Base-by-base conservation (phyloP, 2,113 vertebrate species). In the Bothrops jararaca region DNA sequence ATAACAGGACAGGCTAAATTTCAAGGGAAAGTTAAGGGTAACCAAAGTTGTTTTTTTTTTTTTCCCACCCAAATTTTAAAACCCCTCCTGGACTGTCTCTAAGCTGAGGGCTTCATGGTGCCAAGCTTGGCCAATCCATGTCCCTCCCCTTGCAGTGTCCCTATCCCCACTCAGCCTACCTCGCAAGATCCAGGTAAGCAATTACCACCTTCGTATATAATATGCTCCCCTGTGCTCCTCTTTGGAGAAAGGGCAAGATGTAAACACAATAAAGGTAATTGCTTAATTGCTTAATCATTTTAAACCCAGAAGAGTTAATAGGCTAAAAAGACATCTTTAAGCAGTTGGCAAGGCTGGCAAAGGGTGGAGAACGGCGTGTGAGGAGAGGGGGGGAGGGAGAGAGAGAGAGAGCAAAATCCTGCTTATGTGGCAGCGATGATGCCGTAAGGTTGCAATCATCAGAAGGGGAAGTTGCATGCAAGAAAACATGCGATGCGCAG, bases 391-490 rank as follows among this genome's bases (percentile, higher is more conserved):
- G 64, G 5, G 29, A 6, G 18, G 11, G 24, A 0, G 0, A 1
- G 39, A 24, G 54, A 26, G 34, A 22, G 20, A 50, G 26, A 0
- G 0, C 86, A 93, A 95, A 92, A 94, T 94, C 96, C 94, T 95
- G 95, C 24, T 85, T 94, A 95, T 91, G 94, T 80, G 95, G 93
- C 90, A 89, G 94, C 1, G 93, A 57, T 0, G 93, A 58, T 2
- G 0, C 89, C 86, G 91, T 0, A 94, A 57, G 0, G 0, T 90
- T 0, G 34, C 85, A 39, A 93, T 50, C 22, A 69, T 91, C 52
- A 34, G 87, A 91, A 92, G 0, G 10, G 87, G 1, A 39, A n/a
- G 34, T 18, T 1, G 1, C 50, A 2, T 54, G 1, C 90, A 53
- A 0, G 9, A 91, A 85, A 92, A 89, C 85, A 92, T 0, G 90